These are phyloP conservation scores for Helogale parvula DNA, from an alignment of 2,113 vertebrate genomes.

Conservation along the genomic window DNA sequence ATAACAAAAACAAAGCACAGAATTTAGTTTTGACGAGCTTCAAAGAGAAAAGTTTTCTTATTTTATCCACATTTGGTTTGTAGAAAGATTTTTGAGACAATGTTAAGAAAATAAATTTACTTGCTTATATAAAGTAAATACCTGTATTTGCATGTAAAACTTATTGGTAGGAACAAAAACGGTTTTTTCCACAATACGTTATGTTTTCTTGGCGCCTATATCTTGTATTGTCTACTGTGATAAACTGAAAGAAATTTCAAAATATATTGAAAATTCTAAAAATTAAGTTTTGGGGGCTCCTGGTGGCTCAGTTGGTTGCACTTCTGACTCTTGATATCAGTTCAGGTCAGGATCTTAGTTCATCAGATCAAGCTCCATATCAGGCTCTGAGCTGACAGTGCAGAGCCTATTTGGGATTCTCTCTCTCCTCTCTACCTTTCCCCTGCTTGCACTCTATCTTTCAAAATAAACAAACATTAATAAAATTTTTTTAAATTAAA, in stretches of 20 bases:
- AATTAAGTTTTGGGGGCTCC: neutral
- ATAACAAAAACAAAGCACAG: conserved; percentile 16
- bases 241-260: conserved; percentile 10
- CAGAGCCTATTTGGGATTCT: too few relatives aligned
- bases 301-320: too few relatives aligned
- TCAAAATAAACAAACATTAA: too few relatives aligned
- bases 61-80: conserved; percentile 15
- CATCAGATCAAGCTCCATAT: too few relatives aligned
- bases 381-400: too few relatives aligned
- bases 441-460: too few relatives aligned
- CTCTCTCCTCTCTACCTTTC: too few relatives aligned
- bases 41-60: neutral
- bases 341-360: too few relatives aligned
- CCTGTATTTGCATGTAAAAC: conserved; percentile 30
- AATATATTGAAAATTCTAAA: neutral
- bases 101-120: conserved; percentile 43
- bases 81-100: neutral
- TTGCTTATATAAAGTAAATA: neutral
- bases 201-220: neutral
- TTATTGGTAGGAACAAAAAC: neutral
- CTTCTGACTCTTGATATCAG: too few relatives aligned
- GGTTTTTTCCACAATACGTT: neutral
- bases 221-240: neutral
- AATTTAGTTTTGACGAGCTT: conserved; percentile 12
- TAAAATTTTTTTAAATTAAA: neutral